These are phyloP conservation scores for Hippocampus mohnikei DNA, from an alignment of 2,113 vertebrate genomes.

Conservation along the genomic window DNA sequence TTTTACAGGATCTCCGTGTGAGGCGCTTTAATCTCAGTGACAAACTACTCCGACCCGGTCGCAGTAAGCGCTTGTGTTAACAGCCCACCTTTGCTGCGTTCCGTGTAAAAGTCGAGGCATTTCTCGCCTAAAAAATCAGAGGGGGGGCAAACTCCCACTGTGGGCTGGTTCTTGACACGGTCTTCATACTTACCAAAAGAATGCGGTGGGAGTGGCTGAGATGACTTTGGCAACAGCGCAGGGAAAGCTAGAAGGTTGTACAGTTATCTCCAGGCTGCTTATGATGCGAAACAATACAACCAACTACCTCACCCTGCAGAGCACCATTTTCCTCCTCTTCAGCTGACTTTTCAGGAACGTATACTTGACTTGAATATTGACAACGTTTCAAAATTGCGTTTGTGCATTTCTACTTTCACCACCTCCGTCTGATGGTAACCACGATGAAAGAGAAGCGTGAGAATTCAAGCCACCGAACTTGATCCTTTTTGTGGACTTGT, in stretches of 20 bases:
- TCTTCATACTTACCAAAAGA: constrained; percentile 50
- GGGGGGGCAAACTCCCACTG: too few species aligned
- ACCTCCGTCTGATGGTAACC: not conserved
- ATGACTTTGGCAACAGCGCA: constrained; percentile 69
- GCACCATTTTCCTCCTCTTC: constrained; percentile 47
- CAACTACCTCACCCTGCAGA: constrained; percentile 80
- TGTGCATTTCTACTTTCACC: not conserved
- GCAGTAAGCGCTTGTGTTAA: too few species aligned
- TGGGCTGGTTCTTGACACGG: not conserved
- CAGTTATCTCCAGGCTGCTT: constrained; percentile 82
- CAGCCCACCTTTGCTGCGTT: too few species aligned
- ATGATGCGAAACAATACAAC: constrained; percentile 84
- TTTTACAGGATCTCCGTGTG: too few species aligned
- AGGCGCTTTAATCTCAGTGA: too few species aligned
- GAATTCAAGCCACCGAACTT: constrained; percentile 1
- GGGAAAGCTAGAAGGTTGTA: constrained; percentile 84
- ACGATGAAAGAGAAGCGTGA: not conserved
- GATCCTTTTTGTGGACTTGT: constrained; percentile 46
- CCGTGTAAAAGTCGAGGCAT: too few species aligned
- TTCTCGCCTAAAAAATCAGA: too few species aligned
- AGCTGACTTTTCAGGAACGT: too few species aligned
- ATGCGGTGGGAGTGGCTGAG: constrained; percentile 14
- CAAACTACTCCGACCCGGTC: not conserved
- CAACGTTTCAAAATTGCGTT: too few species aligned
- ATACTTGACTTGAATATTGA: too few species aligned